Base-by-base conservation (phyloP, 2,888 invertebrate species). In the Branchellion lobata region DNA sequence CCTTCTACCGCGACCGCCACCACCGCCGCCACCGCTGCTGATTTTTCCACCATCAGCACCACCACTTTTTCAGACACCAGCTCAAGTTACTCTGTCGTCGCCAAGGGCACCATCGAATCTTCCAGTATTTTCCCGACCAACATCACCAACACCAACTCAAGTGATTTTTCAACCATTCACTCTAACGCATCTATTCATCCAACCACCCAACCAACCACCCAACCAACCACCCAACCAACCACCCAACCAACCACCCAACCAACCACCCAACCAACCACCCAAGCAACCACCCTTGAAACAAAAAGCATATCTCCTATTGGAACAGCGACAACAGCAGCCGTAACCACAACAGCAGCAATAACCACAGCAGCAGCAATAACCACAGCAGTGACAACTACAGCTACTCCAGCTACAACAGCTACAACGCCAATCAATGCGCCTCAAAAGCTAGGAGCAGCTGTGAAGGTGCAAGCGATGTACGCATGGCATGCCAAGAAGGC, bases 401-500 rank as follows among this genome's bases (percentile, higher is more conserved):
- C n/a, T n/a, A 57, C 61, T n/a, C 11, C 61, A 5, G 21, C 21
- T n/a, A 57, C 21, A 57, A n/a, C 61, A 57, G 61, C 61, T 5
- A 57, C 21, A 18, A 18, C 61, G 21, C 24, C 61, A 24, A 3
- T 57, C 3, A 5, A 5, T 8, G 61, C 24, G 8, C 61, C 61
- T 24, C 61, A 57, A 24, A 8, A 57, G n/a, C 61, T 57, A 5
- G 79, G 21, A 34, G 51, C 21, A n/a, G 53, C 47, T 53, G 81
- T 89, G 65, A 87, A 88, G 84, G 91, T 89, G 1, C 88, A 88
- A 80, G 89, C 90, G 1, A 84, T 90, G 78, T 91, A 90, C 85
- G 89, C 90, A 21, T 91, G 91, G 89, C 88, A 89, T 83, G 91
- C 91, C 21, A 89, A 90, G 69, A 90, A 90, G 83, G 89, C 90